Percentiles rank a stretch among this genome's conserved stretches.
Conservation (phyloP, 2,797 vertebrate species). For the Pseudotriccus pelzelni region DNA sequence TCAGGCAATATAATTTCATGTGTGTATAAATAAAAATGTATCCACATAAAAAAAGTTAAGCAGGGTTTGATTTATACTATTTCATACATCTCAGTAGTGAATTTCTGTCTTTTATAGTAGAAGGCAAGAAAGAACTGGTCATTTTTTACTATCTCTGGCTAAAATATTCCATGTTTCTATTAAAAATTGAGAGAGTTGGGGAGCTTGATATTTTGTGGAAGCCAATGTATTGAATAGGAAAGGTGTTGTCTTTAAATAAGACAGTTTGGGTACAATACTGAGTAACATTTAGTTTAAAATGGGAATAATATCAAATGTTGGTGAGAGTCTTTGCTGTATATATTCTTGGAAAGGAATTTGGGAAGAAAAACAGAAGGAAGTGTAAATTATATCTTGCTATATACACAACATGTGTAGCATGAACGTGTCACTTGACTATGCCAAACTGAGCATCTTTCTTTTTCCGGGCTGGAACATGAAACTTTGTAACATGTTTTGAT, state of each 20-base stretch:
- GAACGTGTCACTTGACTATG: background rate
- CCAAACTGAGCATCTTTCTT: background rate
- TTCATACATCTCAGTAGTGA: background rate
- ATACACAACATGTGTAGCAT: background rate
- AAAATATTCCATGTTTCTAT: background rate
- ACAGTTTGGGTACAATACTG: background rate
- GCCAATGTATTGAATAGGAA: background rate
- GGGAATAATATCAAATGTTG: background rate
- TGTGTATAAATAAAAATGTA: background rate
- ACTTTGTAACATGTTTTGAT: background rate
- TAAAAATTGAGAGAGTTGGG: background rate
- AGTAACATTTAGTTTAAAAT: background rate
- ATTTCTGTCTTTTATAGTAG: background rate
- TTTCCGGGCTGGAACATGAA: background rate
- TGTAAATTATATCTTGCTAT: background rate
- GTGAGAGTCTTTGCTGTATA: background rate
- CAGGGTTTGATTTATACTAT: background rate
- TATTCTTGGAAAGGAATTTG: background rate
- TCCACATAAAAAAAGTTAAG: background rate
- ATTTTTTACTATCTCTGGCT: background rate
- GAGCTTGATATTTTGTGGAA: background rate
- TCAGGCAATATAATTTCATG: background rate
- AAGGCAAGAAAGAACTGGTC: background rate
- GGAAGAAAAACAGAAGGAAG: background rate
- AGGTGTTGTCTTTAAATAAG: background rate